Conservation (phyloP, 2,888 invertebrate genomes). For the Tenthredo mesomela region DNA sequence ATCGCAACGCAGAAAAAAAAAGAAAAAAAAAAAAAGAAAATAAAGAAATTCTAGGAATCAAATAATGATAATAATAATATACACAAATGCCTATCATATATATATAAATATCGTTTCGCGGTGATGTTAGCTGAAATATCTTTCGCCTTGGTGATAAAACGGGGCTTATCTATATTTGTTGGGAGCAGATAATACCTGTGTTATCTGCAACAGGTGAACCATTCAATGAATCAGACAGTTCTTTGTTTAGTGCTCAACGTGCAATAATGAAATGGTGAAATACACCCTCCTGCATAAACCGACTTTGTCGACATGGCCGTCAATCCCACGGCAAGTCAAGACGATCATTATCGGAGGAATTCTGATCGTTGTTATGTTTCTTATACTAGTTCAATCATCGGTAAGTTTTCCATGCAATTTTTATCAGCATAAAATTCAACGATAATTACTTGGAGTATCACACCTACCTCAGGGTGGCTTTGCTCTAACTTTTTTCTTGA, state of each 20-base stretch:
- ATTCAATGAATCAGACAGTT: constrained; percentile 27
- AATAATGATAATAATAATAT: neutral
- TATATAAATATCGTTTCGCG: too few species aligned
- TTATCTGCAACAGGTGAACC: constrained; percentile 33
- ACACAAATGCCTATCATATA: neutral
- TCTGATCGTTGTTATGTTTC: neutral
- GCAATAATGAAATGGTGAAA: constrained; percentile 50
- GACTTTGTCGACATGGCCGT: constrained; percentile 49
- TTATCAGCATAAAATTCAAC: neutral
- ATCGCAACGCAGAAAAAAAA: neutral
- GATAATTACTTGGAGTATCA: neutral
- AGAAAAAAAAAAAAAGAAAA: neutral
- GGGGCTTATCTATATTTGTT: constrained; percentile 31
- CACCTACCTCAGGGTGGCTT: neutral
- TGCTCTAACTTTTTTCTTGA: neutral
- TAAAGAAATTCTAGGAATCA: neutral
- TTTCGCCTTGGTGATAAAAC: constrained; percentile 16
- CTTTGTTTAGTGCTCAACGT: neutral
- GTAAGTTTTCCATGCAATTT: constrained; percentile 21
- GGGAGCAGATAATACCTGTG: neutral
- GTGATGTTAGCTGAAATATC: neutral
- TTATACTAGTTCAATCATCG: constrained; percentile 23
- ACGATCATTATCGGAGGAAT: constrained; percentile 26
- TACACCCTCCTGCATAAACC: constrained; percentile 53
- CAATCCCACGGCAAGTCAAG: constrained; percentile 52